Evolutionary conservation across 2,113 vertebrate genomes (phyloP), one percentile per base, ranked within the genome.

Genomic region (Neogobius melanostomus): DNA sequence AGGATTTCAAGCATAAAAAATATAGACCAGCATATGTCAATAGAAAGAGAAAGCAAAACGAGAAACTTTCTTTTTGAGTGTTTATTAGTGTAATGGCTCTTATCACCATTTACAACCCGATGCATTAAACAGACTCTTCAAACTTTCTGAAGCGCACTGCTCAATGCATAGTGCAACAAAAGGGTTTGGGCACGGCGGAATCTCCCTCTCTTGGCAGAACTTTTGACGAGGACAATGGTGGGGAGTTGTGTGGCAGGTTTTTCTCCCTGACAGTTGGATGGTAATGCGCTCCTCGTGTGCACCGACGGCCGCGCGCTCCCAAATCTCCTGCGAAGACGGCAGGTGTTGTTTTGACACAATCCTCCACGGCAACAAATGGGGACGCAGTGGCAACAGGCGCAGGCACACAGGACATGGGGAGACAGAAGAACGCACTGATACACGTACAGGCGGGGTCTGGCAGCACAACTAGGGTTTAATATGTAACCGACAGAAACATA

Each of bases 271-370:
- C 51, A 54, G 62, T 69, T 42, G 12, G 50, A 53, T 44, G 36
- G 64, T 69, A 36, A 36, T 69, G 54, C 12, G 36, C 53, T n/a
- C 11, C 28, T 54, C 16, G 0, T 64, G 28, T 54, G 67, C 45
- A 66, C 14, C 42, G 8, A 66, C 67, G 62, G 42, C 28, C 28
- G 28, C 7, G 53, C 63, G 48, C 64, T 72, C 56, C 48, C 11
- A 69, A 72, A 74, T 50, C 67, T 74, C 72, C 52, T 56, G 69
- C 67, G 71, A 84, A 53, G 71, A 54, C 8, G 17, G 60, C 81
- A 71, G 76, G 82, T 81, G 83, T 79, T 75, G 50, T 75, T 82
- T 63, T 66, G 56, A 80, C 83, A 61, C 64, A 68, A 53, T 68
- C 67, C 63, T 66, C 67, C 0, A 70, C 56, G 64, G 52, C 42